Evolutionary conservation across 2,888 invertebrate genomes (phyloP), one percentile per base, ranked within the genome.

Genomic region (Cryptosula pallasiana): DNA sequence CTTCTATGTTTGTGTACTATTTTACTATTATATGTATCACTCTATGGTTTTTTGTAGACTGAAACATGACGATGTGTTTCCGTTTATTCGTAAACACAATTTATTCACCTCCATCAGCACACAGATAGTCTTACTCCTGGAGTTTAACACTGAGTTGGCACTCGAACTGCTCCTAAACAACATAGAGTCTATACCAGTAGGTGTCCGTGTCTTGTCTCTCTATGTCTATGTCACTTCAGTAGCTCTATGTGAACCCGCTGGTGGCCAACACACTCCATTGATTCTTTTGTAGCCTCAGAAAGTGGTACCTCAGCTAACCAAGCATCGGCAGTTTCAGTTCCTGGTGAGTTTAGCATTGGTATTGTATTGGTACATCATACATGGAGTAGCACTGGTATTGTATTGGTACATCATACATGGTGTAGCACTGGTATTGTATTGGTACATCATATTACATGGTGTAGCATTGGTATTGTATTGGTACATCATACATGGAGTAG

Each of bases 21-120:
- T n/a, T n/a, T n/a, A n/a, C n/a, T n/a, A n/a, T n/a, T n/a, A n/a
- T n/a, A 9, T 25, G 57, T 45, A 45, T 45, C 20, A 45, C 9
- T 45, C 45, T 45, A 45, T 13, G 20, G 9, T 45, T 9, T 45
- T 13, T 57, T 57, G 25, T 76, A 90, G 90, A 81, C 87, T 96
- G 71, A 90, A 91, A 81, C 93, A 96, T 84, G 91, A 91, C 81
- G 94, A 94, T 81, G 95, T 96, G 16, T 97, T 97, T 83, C 89
- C 90, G 75, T 86, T 97, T 74, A 96, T 97, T 75, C 89, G 90
- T 74, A 90, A 91, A 79, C 91, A 94, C 84, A 88, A 92, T 76
- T 88, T 97, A 79, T 94, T 92, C 83, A 88, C 89, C 78, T 90
- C 91, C 0, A 91, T 96, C 79, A 90, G 91, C 79, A 91, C 93